These are phyloP conservation scores for Amphimedon queenslandica DNA, from an alignment of 37 sponge, comb jelly and placozoan genomes.

Conservation along the genomic window DNA sequence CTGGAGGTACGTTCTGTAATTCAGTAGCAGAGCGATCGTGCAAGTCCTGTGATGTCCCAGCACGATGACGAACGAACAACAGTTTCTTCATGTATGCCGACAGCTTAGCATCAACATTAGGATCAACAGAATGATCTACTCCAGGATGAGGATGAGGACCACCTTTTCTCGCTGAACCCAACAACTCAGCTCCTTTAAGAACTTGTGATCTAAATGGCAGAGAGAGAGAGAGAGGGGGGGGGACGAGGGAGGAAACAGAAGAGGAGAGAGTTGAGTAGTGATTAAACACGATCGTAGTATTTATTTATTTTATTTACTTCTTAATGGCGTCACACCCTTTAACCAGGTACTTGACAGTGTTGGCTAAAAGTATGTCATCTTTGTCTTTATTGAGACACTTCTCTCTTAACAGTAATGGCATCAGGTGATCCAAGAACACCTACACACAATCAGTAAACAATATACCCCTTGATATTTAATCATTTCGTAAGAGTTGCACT, in stretches of 20 bases:
- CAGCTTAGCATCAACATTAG: background rate
- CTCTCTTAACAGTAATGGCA: conserved; percentile 30
- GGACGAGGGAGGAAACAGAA: too few relatives aligned
- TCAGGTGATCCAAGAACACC: conserved; percentile 47
- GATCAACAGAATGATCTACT: background rate
- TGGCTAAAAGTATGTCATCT: background rate
- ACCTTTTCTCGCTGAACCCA: too few relatives aligned
- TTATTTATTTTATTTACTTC: too few relatives aligned
- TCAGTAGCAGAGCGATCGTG: background rate
- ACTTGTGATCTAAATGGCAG: too few relatives aligned
- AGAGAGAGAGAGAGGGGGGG: too few relatives aligned
- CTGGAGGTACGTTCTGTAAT: too few relatives aligned
- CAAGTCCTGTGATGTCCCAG: conserved; percentile 1
- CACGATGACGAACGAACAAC: background rate
- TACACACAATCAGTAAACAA: too few relatives aligned
- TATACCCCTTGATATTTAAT: too few relatives aligned
- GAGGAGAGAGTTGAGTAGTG: background rate
- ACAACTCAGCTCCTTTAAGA: too few relatives aligned
- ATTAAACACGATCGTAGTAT: background rate
- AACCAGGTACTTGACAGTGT: conserved; percentile 28
- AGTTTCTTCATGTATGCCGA: background rate
- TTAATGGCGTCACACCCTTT: conserved; percentile 31
- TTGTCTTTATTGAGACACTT: background rate
- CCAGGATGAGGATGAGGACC: background rate
- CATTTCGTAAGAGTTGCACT: too few relatives aligned